Conservation (phyloP, 2,888 invertebrate species). For the Machimus atricapillus region DNA sequence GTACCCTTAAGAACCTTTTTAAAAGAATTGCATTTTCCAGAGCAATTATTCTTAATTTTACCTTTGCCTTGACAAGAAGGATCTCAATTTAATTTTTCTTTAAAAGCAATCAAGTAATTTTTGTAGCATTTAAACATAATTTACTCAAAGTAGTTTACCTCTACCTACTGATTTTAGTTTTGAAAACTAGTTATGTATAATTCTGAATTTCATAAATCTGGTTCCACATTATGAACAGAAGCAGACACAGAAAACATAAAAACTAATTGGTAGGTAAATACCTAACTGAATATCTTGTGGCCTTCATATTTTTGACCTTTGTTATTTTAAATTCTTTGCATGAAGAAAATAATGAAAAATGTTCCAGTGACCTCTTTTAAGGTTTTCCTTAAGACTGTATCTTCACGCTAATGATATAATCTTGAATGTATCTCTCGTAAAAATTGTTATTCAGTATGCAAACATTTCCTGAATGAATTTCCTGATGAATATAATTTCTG, state of each 20-base stretch:
- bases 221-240: background rate
- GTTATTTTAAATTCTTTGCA: background rate
- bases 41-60: no score
- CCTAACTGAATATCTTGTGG: background rate
- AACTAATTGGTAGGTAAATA: background rate
- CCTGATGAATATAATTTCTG: background rate
- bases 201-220: background rate
- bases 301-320: background rate
- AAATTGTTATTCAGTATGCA: background rate
- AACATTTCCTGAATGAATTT: background rate
- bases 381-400: background rate
- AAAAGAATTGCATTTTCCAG: no score
- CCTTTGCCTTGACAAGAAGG: no score
- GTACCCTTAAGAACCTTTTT: background rate
- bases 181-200: background rate
- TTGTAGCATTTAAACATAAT: background rate
- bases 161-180: background rate
- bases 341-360: background rate
- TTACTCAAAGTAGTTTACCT: background rate
- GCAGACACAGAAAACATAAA: background rate
- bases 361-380: background rate
- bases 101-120: no score
- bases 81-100: no score
- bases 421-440: no score
- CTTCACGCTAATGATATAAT: background rate